Evolutionary conservation across 2,888 invertebrate genomes (phyloP), one percentile per base, ranked within the genome.

Genomic region (Apotomis betuletana): DNA sequence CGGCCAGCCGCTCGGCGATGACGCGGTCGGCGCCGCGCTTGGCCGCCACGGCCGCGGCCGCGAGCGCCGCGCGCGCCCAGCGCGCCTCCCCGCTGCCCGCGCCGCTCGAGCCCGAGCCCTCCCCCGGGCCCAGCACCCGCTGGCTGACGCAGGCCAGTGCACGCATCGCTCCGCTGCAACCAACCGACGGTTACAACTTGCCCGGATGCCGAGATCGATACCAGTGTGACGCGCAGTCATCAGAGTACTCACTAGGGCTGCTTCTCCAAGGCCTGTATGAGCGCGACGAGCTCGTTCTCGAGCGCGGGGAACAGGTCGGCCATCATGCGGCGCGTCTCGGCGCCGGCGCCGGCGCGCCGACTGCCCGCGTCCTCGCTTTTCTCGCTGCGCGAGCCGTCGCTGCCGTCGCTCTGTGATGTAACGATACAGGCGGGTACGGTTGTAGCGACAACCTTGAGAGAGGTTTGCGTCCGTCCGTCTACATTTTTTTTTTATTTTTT

Each of bases 71-170:
- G 72, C 87, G 87, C 79, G 87, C 82, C 89, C 89, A 87, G 6
- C 87, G 85, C 77, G 83, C 86, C 80, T 86, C 89, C 38, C 81
- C 62, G 70, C 5, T 73, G 73, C 74, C 72, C 36, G 96, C 95
- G 83, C 51, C 64, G 96, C 12, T n/a, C 57, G 98, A 98, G 89
- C 98, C 41, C 64, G 27, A 27, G 27, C 5, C 44, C 27, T 27
- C 55, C 94, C 86, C 97, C 96, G 90, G 97, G 96, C 97, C 97
- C 95, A 98, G 96, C 41, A 98, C 98, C 85, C 99, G 98, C 83
- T 98, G 97, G 76, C 98, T 97, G 81, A 98, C 94, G 78, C 97
- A 95, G 12, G 99, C 99, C 83, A 99, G 94, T 75, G 98, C 97
- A 79, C 98, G 97, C 95, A 99, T 97, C 67, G 98, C 98, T 86